Percentiles rank a stretch among this genome's conserved stretches.
Conservation (phyloP, 92 coral and sea anemone species). For the Epizoanthus fatuus region DNA sequence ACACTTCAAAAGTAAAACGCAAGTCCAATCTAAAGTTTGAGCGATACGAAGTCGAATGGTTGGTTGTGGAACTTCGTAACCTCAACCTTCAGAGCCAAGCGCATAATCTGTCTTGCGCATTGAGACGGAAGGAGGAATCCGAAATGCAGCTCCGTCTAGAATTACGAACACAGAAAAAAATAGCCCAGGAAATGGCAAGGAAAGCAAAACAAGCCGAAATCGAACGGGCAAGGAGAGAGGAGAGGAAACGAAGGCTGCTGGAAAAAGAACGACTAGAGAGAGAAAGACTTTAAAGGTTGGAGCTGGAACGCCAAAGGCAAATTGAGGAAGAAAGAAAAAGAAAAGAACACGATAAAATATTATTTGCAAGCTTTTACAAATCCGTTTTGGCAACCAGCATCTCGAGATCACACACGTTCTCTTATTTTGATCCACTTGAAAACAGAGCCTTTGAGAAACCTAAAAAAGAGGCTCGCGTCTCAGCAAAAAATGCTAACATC, state of each 20-base stretch:
- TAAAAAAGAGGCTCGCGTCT: background rate
- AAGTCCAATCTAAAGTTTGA: slow-evolving; percentile 30
- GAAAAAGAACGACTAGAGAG: background rate
- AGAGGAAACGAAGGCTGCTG: background rate
- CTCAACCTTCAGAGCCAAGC: slow-evolving; percentile 74
- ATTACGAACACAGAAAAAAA: slow-evolving; percentile 1
- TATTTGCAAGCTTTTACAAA: slow-evolving; percentile 59
- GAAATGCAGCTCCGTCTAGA: slow-evolving; percentile 26
- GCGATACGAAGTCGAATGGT: slow-evolving; percentile 60
- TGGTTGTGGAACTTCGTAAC: slow-evolving; percentile 63
- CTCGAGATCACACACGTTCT: slow-evolving; percentile 29
- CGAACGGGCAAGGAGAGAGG: slow-evolving; percentile 14
- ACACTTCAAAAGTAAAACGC: background rate
- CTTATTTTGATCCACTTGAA: slow-evolving; percentile 11
- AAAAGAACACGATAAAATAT: slow-evolving; percentile 65
- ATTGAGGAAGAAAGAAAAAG: slow-evolving; percentile 58
- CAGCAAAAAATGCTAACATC: background rate
- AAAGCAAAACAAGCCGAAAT: slow-evolving; percentile 25
- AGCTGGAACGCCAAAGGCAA: slow-evolving; percentile 46
- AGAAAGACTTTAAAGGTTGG: slow-evolving; percentile 21
- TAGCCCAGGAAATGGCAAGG: background rate
- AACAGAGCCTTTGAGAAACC: background rate
- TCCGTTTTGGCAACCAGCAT: slow-evolving; percentile 44
- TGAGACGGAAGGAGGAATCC: slow-evolving; percentile 44
- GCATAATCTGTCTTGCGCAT: slow-evolving; percentile 41